A percentile compares a stretch with the other conserved stretches of the same genome.
phyloP scores from a whole-genome alignment of 2,797 vertebrate genomes.

The Hemibagrus guttatus region DNA sequence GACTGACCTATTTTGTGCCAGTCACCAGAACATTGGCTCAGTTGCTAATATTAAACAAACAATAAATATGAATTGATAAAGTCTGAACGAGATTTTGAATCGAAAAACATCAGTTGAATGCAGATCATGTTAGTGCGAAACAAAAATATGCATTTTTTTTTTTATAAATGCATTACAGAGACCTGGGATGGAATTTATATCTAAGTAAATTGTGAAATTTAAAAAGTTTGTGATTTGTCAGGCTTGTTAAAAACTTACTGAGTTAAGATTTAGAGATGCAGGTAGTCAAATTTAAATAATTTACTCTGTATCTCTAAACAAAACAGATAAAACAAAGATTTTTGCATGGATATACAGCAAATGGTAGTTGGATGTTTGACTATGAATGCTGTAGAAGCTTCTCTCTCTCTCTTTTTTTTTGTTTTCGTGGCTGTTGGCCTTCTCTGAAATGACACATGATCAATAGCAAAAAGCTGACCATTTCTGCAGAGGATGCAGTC shows the following conservation, averaged over 20 bases:
- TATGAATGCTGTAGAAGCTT: too few species aligned
- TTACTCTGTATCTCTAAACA: not conserved
- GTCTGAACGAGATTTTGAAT: too few species aligned
- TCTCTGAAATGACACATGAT: constrained; percentile 8
- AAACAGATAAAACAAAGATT: not conserved
- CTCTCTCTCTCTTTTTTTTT: not conserved
- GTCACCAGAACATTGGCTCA: not conserved
- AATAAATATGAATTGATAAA: not conserved
- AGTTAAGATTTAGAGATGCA: not conserved
- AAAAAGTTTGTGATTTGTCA: not conserved
- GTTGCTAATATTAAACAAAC: not conserved
- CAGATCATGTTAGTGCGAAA: not conserved
- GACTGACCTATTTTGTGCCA: not conserved
- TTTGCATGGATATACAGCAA: not conserved
- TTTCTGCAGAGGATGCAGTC: constrained; percentile 42
- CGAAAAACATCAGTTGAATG: not conserved
- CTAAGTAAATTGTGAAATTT: not conserved
- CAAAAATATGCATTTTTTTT: not conserved
- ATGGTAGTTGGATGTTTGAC: not conserved
- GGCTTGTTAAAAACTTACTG: not conserved
- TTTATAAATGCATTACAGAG: not conserved
- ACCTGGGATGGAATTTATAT: not conserved
- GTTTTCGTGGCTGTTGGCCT: not conserved
- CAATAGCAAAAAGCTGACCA: constrained; percentile 43
- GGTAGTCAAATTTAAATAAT: too few species aligned